Conservation (phyloP, 1,140 invertebrate species). For the Asobara japonica region DNA sequence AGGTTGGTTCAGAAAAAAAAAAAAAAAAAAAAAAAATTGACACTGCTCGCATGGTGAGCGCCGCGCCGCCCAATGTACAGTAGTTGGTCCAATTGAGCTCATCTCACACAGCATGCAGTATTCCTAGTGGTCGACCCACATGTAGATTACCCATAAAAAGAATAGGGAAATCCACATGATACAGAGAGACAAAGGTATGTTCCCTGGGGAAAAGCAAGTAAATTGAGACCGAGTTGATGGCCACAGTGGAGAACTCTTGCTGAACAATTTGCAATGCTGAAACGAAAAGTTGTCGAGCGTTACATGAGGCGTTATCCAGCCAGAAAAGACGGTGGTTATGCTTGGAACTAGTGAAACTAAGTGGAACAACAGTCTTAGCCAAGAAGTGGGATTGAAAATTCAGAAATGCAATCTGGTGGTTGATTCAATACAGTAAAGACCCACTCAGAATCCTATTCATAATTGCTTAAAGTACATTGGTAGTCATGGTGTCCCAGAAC, state of each 20-base stretch:
- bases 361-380: not conserved
- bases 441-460: too few species aligned
- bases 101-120: not conserved
- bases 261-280: conserved; percentile 64
- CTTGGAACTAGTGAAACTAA: not conserved
- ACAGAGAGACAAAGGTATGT: conserved; percentile 40
- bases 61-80: too few species aligned
- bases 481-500: too few species aligned
- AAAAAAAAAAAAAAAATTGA: too few species aligned
- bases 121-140: not conserved
- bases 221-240: conserved; percentile 41
- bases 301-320: conserved; percentile 12
- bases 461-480: too few species aligned
- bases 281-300: conserved; percentile 56
- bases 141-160: conserved; percentile 22
- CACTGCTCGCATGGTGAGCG: too few species aligned
- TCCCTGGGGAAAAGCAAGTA: conserved; percentile 34
- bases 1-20: too few species aligned
- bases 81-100: too few species aligned
- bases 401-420: too few species aligned
- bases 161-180: conserved; percentile 48
- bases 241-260: conserved; percentile 46
- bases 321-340: not conserved
- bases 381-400: not conserved
- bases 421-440: too few species aligned